phyloP scores from a whole-genome alignment of 2,113 vertebrate genomes.

The Gobio gobio region DNA sequence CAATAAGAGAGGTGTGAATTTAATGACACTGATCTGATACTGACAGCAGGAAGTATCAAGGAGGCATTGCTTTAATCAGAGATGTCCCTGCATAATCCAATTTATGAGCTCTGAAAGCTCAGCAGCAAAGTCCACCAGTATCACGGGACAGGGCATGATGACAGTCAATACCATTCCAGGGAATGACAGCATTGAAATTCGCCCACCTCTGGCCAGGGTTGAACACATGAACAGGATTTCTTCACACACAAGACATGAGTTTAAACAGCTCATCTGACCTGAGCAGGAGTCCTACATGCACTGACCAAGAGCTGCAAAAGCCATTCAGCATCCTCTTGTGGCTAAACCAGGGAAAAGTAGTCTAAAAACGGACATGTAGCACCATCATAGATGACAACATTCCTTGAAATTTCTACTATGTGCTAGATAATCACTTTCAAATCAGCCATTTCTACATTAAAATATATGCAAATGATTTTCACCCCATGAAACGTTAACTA shows the following conservation, averaged over 20 bases:
- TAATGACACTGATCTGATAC: conserved; percentile 14
- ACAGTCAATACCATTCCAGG: conserved; percentile 50
- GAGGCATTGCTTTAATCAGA: background rate
- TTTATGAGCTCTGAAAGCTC: background rate
- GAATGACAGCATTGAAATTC: conserved; percentile 56
- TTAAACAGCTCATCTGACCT: conserved; percentile 44
- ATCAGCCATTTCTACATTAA: background rate
- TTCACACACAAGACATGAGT: conserved; percentile 57
- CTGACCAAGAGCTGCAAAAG: conserved; percentile 36
- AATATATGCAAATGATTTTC: background rate
- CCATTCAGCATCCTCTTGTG: conserved; percentile 78
- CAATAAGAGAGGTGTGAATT: background rate
- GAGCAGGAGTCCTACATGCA: background rate
- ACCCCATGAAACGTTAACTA: background rate
- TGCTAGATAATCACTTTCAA: background rate
- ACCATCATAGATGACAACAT: background rate
- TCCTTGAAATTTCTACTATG: background rate
- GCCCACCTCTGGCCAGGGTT: conserved; percentile 47
- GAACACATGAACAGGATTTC: conserved; percentile 67
- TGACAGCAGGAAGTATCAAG: conserved; percentile 19
- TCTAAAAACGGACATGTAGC: background rate
- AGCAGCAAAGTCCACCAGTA: conserved; percentile 21
- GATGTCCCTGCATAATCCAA: background rate
- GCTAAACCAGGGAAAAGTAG: conserved; percentile 58
- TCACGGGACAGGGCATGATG: conserved; percentile 35